Base-by-base conservation (phyloP, 1,140 invertebrate species). In the Cyphomyrmex costatus region DNA sequence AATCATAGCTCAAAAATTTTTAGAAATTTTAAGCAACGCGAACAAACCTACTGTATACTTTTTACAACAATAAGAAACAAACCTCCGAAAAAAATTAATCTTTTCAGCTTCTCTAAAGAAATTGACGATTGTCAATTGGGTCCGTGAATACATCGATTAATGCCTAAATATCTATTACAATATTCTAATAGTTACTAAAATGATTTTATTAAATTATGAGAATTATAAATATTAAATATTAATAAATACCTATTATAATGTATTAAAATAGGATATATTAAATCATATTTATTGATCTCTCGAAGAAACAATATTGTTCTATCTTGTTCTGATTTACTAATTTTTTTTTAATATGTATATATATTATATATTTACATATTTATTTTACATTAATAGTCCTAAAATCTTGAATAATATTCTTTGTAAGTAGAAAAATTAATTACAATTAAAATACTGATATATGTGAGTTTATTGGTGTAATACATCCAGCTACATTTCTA, bases 261-360 rank as follows among this genome's bases (percentile, higher is more conserved):
- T 65, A 21, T 42, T 66, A 65, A 65, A 65, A 65, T 36, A 12
- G 33, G 19, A 36, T 65, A n/a, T 36, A 65, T 63, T 63, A 16
- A 49, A 12, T 51, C 30, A 30, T 30, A 30, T 30, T 30, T 30
- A 30, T 30, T 3, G 30, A 30, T 30, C 30, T n/a, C n/a, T n/a
- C n/a, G 3, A 33, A 63, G 16, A 30, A 33, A 63, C 6, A 30
- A 63, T 66, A 66, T 1, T 14, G 12, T 68, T 49, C 16, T 49
- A 51, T 51, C 7, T 73, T 33, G 4, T n/a, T 30, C 30, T n/a
- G 14, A 51, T 53, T 73, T 49, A 49, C 1, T 6, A 7, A 42
- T 42, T 42, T 66, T 19, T 53, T 56, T 73, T 33, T n/a, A n/a
- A 71, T n/a, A 3, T 3, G 2, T 49, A 70, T 19, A 2, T 14